Conservation (phyloP, 2,797 vertebrate species). For the Anniella stebbinsi region DNA sequence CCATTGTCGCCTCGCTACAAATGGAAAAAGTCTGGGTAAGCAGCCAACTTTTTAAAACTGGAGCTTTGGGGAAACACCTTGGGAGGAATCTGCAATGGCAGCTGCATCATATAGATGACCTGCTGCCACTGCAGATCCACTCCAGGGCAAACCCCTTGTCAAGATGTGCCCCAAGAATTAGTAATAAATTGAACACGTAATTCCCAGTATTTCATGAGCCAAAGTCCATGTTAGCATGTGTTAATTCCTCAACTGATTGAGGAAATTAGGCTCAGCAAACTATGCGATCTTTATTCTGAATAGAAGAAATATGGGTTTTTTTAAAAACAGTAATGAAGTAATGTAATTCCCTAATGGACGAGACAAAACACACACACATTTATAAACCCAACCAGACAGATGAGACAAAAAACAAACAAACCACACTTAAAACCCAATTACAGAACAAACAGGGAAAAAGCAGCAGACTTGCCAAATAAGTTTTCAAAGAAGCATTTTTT, state of each 20-base stretch:
- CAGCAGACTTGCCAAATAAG: not conserved
- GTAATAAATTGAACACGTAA: not conserved
- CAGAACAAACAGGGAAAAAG: not conserved
- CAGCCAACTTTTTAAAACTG: no score
- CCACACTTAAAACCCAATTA: not conserved
- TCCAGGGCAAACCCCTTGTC: no score
- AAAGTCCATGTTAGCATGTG: not conserved
- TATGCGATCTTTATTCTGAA: not conserved
- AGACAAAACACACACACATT: not conserved
- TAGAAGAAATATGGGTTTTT: not conserved
- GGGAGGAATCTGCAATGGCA: no score
- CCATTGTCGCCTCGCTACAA: no score
- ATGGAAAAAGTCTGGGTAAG: no score
- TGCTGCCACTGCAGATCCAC: no score
- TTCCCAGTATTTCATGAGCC: not conserved
- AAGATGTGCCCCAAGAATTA: no score
- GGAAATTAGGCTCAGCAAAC: not conserved
- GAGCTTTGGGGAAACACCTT: no score
- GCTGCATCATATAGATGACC: no score
- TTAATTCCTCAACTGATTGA: not conserved
- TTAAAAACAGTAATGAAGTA: not conserved
- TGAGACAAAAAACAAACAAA: not conserved
- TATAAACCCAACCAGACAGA: not conserved
- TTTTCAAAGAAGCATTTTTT: not conserved
- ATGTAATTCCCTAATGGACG: not conserved